Evolutionary conservation across 2,113 vertebrate species (phyloP), one percentile per base, ranked within the genome.

Genomic region (Etheostoma cragini): DNA sequence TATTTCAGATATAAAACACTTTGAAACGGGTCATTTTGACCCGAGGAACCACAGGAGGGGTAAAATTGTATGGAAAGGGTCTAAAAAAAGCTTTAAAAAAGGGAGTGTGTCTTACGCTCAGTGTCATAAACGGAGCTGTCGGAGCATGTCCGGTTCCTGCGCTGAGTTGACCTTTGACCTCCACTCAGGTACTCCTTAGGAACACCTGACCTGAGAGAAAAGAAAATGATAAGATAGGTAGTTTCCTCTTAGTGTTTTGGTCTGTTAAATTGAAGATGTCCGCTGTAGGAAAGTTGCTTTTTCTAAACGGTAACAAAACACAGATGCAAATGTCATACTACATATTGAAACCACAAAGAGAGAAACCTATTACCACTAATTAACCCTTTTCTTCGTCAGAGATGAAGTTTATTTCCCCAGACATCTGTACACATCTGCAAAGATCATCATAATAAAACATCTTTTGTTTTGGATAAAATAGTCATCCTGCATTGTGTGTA

Each of bases 61-160:
- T n/a, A n/a, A n/a, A n/a, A n/a, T n/a, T n/a, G n/a, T n/a, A n/a
- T n/a, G n/a, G 38, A 38, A 38, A 38, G 8, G 38, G 38, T 38
- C 38, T 38, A 2, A 38, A 38, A 38, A 38, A 38, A 30, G 30
- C 30, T 30, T 30, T 30, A 35, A 30, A 35, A 26, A 35, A 35
- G 10, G 60, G 1, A 22, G 61, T n/a, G 45, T 49, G 22, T 38
- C 90, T 89, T 82, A 89, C 90, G 77, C 57, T 91, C 88, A 5
- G 80, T 21, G 4, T 91, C 89, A 1, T 93, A 91, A 2, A 93
- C 79, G 0, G 84, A 92, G 78, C 91, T 92, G 86, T 94, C 93
- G 0, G 91, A 94, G 66, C 78, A 76, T 0, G 93, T 92, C 57
- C 90, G 81, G 83, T 87, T 87, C 70, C 93, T 75, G 56, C 86